Evolutionary conservation across 1,140 invertebrate genomes (phyloP).

Genomic region (Tetranychus cinnabarinus): DNA sequence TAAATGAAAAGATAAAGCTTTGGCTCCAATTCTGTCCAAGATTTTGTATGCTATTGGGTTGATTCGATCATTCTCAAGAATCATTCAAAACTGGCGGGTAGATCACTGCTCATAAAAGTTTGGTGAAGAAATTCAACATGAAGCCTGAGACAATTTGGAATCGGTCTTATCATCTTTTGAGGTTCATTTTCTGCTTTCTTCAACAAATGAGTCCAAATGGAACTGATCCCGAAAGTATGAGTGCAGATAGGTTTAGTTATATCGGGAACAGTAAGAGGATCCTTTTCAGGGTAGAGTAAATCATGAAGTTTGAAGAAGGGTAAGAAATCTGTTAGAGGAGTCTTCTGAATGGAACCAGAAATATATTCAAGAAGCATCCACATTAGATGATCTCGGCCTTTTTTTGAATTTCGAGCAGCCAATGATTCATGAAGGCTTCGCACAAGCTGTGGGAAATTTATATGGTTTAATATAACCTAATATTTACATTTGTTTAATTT

Average conservation of each 20-base stretch:
- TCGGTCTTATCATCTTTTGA: conserved; percentile 43
- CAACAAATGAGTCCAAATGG: conserved; percentile 83
- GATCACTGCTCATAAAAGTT: conserved; percentile 16
- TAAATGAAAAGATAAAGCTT: conserved; percentile 64
- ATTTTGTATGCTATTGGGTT: conserved; percentile 83
- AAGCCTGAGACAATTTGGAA: conserved; percentile 54
- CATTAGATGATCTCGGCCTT: conserved; percentile 82
- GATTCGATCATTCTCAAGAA: conserved; percentile 75
- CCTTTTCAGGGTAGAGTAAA: conserved; percentile 70
- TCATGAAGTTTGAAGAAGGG: conserved; percentile 77
- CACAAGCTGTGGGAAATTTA: conserved; percentile 74
- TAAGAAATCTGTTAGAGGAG: conserved; percentile 59
- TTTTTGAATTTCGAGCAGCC: conserved; percentile 41
- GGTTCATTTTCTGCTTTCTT: conserved; percentile 67
- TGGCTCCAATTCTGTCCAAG: conserved; percentile 68
- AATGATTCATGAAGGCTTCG: conserved; percentile 63
- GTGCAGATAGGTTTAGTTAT: conserved; percentile 54
- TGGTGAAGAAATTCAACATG: conserved; percentile 48
- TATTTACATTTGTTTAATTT: background rate
- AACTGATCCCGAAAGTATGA: conserved; percentile 73
- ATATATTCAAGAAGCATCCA: conserved; percentile 93
- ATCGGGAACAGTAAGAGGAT: conserved; percentile 68
- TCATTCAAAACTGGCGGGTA: conserved; percentile 32
- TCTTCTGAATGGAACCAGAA: conserved; percentile 82
- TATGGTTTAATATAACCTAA: conserved; percentile 60